These are phyloP conservation scores for Drosophila multiciliata DNA, from an alignment of 2,888 invertebrate genomes.

Conservation along the genomic window DNA sequence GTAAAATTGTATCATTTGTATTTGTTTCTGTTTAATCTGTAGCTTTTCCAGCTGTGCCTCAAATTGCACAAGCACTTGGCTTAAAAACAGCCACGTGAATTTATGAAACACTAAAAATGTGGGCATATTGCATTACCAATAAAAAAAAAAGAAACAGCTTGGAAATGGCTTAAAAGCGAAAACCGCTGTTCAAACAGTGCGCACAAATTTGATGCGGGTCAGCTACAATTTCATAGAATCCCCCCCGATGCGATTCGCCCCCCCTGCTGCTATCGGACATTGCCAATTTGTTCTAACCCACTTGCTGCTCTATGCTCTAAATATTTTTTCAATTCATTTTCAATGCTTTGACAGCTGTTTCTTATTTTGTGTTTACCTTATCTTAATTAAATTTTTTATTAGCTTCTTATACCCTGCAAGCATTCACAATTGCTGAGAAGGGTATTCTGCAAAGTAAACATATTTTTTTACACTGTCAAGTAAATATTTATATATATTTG, in stretches of 20 bases:
- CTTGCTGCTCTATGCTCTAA: conserved; percentile 49
- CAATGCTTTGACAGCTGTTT: conserved; percentile 38
- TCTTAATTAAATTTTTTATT: conserved; percentile 50
- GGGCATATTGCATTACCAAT: conserved; percentile 31
- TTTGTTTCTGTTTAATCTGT: conserved; percentile 26
- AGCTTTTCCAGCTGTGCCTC: conserved; percentile 56
- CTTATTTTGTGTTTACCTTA: conserved; percentile 37
- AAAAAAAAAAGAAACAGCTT: conserved; percentile 2
- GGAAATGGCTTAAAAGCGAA: background rate
- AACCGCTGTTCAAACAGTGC: conserved; percentile 14
- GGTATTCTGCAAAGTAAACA: background rate
- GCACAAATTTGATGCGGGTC: conserved; percentile 46
- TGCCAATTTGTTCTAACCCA: conserved; percentile 59
- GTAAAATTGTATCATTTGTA: conserved; percentile 8
- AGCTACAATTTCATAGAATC: conserved; percentile 34
- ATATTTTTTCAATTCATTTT: conserved; percentile 55
- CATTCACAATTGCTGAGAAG: background rate
- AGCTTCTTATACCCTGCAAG: conserved; percentile 7
- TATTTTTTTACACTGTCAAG: background rate
- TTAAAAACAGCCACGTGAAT: conserved; percentile 15
- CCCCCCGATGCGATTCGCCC: no score
- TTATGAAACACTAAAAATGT: conserved; percentile 33
- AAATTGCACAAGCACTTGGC: conserved; percentile 20
- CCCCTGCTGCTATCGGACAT: background rate
- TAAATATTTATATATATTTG: background rate